Percentiles rank a stretch among this genome's conserved stretches.
These are phyloP conservation scores for Hippopotamyrus pictus DNA, from an alignment of 2,797 vertebrate species.

Conservation along the genomic window DNA sequence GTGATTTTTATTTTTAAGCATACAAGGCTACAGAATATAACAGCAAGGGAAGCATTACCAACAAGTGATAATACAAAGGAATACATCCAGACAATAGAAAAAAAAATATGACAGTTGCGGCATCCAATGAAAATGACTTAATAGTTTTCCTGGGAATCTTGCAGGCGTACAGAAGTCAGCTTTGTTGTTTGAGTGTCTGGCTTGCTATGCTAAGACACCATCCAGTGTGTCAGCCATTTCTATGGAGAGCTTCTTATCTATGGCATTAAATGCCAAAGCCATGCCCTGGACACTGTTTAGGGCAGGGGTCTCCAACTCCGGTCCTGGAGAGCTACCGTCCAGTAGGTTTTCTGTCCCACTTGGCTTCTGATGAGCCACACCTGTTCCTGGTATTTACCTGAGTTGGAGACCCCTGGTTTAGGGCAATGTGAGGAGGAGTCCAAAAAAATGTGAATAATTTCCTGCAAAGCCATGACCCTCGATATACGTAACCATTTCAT, in stretches of 20 bases:
- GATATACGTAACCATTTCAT: not conserved
- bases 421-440: not conserved
- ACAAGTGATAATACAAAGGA: not conserved
- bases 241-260: not conserved
- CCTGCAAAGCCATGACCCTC: not conserved
- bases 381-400: too few species aligned
- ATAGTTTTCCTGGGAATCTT: not conserved
- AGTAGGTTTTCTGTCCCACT: too few species aligned
- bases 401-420: too few species aligned
- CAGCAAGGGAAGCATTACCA: not conserved
- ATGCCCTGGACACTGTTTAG: not conserved
- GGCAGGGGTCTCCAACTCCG: too few species aligned
- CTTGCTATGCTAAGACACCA: not conserved
- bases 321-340: too few species aligned
- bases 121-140: not conserved
- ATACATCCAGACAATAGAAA: not conserved
- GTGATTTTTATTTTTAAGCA: not conserved
- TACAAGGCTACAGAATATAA: not conserved
- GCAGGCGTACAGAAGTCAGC: not conserved
- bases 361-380: too few species aligned
- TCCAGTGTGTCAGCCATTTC: not conserved
- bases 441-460: not conserved
- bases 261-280: not conserved
- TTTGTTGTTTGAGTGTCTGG: not conserved
- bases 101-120: not conserved